Percentiles rank a stretch among this genome's conserved stretches.
Conservation (phyloP, 2,888 invertebrate species). For the Anoncus sp. region DNA sequence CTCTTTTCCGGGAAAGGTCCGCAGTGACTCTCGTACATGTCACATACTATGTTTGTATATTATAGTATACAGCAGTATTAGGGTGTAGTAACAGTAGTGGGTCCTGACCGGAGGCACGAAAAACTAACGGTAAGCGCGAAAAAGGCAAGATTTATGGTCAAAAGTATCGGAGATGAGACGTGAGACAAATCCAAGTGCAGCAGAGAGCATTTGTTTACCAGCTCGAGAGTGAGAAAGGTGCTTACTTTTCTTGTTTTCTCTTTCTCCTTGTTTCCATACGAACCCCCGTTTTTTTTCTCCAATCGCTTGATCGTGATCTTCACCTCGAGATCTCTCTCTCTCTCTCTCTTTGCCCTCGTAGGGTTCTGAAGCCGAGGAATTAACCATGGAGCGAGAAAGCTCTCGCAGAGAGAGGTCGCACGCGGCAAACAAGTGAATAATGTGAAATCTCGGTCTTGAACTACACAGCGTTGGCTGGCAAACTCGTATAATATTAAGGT, state of each 20-base stretch:
- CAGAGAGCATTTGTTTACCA: conserved; percentile 31
- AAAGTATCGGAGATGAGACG: conserved; percentile 40
- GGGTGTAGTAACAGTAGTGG: conserved; percentile 20
- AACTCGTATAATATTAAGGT: conserved; percentile 40
- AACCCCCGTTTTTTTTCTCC: conserved; percentile 38
- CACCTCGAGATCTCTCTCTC: conserved; percentile 45
- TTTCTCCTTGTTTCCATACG: conserved; percentile 25
- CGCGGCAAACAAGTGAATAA: conserved; percentile 61
- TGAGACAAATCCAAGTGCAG: conserved; percentile 52
- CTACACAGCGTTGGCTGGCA: conserved; percentile 24
- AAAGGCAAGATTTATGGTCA: conserved; percentile 58
- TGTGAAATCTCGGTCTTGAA: conserved; percentile 54
- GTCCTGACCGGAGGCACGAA: conserved; percentile 55
- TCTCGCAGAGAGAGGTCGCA: conserved; percentile 43
- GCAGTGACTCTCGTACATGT: conserved; percentile 3
- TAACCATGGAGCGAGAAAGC: conserved; percentile 36
- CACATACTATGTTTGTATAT: neutral
- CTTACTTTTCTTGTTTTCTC: conserved; percentile 10
- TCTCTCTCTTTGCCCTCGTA: conserved; percentile 20
- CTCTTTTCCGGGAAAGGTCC: conserved; percentile 46
- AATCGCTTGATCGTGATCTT: conserved; percentile 62
- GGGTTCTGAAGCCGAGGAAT: conserved; percentile 22
- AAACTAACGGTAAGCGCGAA: conserved; percentile 60
- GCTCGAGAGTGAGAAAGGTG: conserved; percentile 29
- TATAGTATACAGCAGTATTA: neutral